These are phyloP conservation scores for Agrotis ipsilon DNA, from an alignment of 2,888 invertebrate genomes.

Conservation along the genomic window DNA sequence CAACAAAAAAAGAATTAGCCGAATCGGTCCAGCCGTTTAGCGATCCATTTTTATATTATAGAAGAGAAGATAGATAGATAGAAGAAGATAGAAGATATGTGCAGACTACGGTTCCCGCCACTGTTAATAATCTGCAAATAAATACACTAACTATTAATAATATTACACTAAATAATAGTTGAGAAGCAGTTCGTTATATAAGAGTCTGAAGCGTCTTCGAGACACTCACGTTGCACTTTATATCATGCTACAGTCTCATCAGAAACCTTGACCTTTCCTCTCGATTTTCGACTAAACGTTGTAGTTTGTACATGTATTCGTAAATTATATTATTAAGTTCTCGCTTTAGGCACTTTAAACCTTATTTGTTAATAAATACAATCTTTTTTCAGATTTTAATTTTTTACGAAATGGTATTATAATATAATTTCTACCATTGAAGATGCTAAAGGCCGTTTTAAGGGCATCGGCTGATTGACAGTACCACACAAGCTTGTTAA, in stretches of 20 bases:
- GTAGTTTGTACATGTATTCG: constrained; percentile 78
- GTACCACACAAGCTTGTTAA: constrained; percentile 82
- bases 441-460: constrained; percentile 81
- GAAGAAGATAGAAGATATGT: too few species aligned
- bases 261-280: constrained; percentile 86
- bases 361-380: constrained; percentile 71
- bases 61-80: too few species aligned
- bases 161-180: constrained; percentile 32
- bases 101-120: not conserved
- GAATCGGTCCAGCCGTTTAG: too few species aligned
- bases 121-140: too few species aligned
- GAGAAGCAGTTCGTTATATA: constrained; percentile 35
- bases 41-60: too few species aligned
- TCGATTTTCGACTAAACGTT: constrained; percentile 78
- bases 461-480: constrained; percentile 77
- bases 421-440: constrained; percentile 75
- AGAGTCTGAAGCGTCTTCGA: constrained; percentile 6
- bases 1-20: too few species aligned
- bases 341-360: constrained; percentile 65
- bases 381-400: constrained; percentile 65
- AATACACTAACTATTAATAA: not conserved
- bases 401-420: constrained; percentile 73
- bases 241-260: constrained; percentile 77
- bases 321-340: constrained; percentile 69
- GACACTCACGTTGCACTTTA: constrained; percentile 21